A percentile compares a stretch with the other conserved stretches of the same genome.
These are phyloP conservation scores for Donacobius atricapilla DNA, from an alignment of 2,113 vertebrate species.

Conservation along the genomic window DNA sequence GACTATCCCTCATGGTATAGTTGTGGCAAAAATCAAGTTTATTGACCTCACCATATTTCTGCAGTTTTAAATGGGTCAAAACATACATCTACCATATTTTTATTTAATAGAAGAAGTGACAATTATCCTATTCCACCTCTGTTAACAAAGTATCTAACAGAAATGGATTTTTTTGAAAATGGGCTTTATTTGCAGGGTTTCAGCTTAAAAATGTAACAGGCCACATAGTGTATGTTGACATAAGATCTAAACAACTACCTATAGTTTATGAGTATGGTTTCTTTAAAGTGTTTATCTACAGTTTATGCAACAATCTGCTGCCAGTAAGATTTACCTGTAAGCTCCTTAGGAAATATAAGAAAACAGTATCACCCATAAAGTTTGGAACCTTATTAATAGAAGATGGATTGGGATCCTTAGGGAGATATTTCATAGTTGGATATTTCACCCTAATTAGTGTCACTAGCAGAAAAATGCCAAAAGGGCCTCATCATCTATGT, in stretches of 20 bases:
- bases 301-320: neutral
- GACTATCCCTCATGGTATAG: neutral
- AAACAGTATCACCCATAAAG: neutral
- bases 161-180: neutral
- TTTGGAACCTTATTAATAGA: neutral
- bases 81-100: neutral
- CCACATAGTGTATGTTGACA: neutral
- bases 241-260: neutral
- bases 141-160: neutral
- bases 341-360: neutral
- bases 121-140: neutral
- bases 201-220: neutral
- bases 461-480: neutral
- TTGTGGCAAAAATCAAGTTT: neutral
- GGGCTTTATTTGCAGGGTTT: neutral
- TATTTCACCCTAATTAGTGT: neutral
- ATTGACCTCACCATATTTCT: neutral
- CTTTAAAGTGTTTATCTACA: neutral
- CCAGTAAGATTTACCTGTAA: neutral
- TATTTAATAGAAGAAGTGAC: neutral
- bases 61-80: neutral
- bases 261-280: neutral
- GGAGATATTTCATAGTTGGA: neutral
- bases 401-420: neutral
- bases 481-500: neutral